phyloP scores from a whole-genome alignment of 2,113 vertebrate species.

The Amblyornis subalaris region DNA sequence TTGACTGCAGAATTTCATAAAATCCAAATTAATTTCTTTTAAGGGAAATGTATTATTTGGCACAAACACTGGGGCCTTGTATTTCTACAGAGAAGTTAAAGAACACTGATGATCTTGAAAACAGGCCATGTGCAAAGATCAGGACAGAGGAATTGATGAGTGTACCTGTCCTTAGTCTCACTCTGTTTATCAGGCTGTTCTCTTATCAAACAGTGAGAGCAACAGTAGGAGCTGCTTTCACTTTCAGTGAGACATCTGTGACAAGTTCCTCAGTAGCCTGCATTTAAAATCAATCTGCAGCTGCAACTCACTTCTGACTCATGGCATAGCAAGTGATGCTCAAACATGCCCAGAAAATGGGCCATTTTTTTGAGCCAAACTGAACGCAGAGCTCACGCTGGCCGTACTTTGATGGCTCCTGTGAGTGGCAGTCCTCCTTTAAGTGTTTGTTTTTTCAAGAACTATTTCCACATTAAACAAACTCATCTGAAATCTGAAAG shows the following conservation, averaged over 20 bases:
- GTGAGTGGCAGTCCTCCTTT: not conserved
- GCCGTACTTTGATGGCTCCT: not conserved
- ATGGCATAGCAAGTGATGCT: not conserved
- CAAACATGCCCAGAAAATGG: not conserved
- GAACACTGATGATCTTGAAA: fast-evolving
- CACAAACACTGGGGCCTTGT: not conserved
- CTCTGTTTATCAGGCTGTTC: not conserved
- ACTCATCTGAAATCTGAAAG: not conserved
- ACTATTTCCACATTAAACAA: not conserved
- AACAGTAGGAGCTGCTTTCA: not conserved
- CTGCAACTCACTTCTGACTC: not conserved
- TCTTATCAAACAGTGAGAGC: not conserved
- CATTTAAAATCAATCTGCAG: not conserved
- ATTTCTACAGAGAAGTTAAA: not conserved
- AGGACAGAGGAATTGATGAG: not conserved
- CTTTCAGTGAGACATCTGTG: not conserved
- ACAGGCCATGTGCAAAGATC: not conserved
- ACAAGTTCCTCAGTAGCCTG: not conserved
- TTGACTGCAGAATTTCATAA: not conserved
- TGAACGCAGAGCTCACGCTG: not conserved
- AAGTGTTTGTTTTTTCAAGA: not conserved
- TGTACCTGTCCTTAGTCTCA: fast-evolving
- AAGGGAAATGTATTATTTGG: not conserved
- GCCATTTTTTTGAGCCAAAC: fast-evolving
- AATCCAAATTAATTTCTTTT: not conserved